Base-by-base conservation (phyloP, 2,888 invertebrate species). In the Acleris literana region DNA sequence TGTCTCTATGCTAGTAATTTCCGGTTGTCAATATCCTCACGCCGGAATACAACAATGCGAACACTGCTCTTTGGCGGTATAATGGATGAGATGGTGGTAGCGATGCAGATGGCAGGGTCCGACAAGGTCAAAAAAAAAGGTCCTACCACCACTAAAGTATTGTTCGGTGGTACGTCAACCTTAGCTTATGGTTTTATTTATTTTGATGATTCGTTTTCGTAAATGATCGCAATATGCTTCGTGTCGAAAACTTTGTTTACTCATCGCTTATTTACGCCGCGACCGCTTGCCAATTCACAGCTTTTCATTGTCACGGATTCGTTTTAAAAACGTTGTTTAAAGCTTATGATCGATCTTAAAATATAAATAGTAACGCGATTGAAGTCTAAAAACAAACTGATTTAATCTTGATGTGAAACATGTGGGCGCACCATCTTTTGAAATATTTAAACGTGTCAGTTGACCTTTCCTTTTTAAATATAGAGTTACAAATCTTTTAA, bases 261-360 rank as follows among this genome's bases (percentile, higher is more conserved):
- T 74, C 71, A 74, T 57, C 55, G 69, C 69, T 66, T 74, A 72
- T 72, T 72, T 72, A 68, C 61, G 64, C 54, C 63, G 48, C 56
- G 25, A 44, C 46, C 43, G 52, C 7, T 68, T 64, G 69, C 64
- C 69, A 69, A 65, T 60, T 33, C 33, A 68, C 33, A 39, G 17
- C 43, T n/a, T 29, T 58, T 54, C 64, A 69, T 68, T 71, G 70
- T 71, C 70, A 71, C 61, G 61, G 53, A 60, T 58, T 16, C 11
- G 33, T 29, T 17, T 25, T 49, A 16, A 49, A 22, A 56, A 51
- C 18, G 7, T 2, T 39, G 25, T 48, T 13, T 13, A 44, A 44
- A n/a, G 39, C 7, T 13, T 11, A 5, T 2, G 17, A 17, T 29
- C 43, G 16, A 25, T 44, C 22, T 17, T 9, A 43, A 22, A 25